A percentile compares a stretch with the other conserved stretches of the same genome.
Conservation (phyloP, 2,113 vertebrate genomes). For the Taurulus bubalis region DNA sequence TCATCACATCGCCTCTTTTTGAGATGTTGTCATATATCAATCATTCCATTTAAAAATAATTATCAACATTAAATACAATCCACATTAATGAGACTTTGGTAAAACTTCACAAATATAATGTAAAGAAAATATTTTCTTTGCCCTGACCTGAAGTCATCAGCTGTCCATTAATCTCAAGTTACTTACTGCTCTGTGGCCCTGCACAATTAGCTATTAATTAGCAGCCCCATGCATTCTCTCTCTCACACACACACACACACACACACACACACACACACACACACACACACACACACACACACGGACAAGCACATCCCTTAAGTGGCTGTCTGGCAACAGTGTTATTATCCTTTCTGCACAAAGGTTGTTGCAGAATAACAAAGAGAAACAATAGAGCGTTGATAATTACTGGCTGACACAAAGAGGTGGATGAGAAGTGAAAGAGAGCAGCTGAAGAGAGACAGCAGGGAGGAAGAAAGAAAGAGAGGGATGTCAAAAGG, state of each 20-base stretch:
- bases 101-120: background rate
- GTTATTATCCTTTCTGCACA: conserved; percentile 15
- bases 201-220: conserved; percentile 32
- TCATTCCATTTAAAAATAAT: background rate
- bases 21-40: background rate
- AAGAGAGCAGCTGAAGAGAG: background rate
- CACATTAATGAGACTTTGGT: background rate
- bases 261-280: conserved; percentile 17
- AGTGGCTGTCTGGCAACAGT: conserved; percentile 17
- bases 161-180: background rate
- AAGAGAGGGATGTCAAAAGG: conserved; percentile 5
- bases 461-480: conserved; percentile 3
- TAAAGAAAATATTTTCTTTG: background rate
- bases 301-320: background rate
- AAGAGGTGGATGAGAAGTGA: background rate
- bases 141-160: background rate
- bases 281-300: conserved; percentile 12
- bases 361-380: conserved; percentile 12
- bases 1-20: background rate
- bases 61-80: background rate
- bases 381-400: conserved; percentile 15
- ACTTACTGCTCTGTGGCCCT: background rate
- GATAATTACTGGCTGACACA: conserved; percentile 10
- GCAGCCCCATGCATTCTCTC: background rate
- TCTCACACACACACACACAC: background rate